Conservation (phyloP, 2,888 invertebrate species). For the Epirrhoe tristata region DNA sequence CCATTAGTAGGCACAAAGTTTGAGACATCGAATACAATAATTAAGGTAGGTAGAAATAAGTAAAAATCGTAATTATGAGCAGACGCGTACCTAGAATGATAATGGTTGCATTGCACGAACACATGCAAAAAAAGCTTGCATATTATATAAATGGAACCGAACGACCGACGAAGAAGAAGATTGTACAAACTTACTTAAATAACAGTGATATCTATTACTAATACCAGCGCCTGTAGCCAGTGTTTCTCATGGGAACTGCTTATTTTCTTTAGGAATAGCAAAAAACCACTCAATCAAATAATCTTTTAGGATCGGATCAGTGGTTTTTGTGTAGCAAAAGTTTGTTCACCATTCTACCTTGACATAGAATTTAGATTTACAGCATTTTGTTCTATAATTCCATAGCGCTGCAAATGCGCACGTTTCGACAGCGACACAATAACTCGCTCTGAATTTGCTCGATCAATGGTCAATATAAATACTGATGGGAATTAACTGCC, state of each 20-base stretch:
- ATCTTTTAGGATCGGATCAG: background rate
- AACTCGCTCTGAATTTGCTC: constrained; percentile 56
- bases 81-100: too few relatives aligned
- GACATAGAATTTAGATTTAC: constrained; percentile 6
- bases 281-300: background rate
- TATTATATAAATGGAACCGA: too few relatives aligned
- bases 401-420: constrained; percentile 15
- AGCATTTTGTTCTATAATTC: constrained; percentile 13
- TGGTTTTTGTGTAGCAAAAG: background rate
- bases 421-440: constrained; percentile 36
- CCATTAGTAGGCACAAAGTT: too few relatives aligned
- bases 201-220: background rate
- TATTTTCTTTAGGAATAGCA: background rate
- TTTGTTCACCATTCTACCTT: constrained; percentile 12
- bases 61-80: too few relatives aligned
- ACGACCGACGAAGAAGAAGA: too few relatives aligned
- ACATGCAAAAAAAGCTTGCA: too few relatives aligned
- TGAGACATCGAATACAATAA: too few relatives aligned
- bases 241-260: background rate
- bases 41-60: too few relatives aligned
- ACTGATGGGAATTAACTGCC: constrained; percentile 61
- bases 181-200: background rate
- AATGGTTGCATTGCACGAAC: too few relatives aligned
- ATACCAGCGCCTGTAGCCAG: background rate
- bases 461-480: constrained; percentile 70